phyloP scores from a whole-genome alignment of 2,797 vertebrate genomes.

The Melanotaenia pygmaea region DNA sequence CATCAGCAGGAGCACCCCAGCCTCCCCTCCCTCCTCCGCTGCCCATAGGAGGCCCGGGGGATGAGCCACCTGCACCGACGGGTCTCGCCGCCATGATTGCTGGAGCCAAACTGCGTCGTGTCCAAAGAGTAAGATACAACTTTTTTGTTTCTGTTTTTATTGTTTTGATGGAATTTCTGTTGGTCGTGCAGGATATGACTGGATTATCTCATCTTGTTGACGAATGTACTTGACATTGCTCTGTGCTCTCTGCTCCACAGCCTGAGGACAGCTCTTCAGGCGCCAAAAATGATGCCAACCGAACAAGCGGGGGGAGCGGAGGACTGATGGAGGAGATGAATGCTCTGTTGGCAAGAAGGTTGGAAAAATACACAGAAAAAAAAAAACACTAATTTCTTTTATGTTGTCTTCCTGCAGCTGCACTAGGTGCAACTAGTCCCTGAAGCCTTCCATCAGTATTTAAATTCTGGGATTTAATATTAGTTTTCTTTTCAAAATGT shows the following conservation, averaged over 20 bases:
- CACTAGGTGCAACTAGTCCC: not conserved
- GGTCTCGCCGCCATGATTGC: slow-evolving; percentile 96
- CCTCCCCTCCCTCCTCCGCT: slow-evolving; percentile 85
- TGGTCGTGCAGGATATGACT: not conserved
- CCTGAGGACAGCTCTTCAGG: slow-evolving; percentile 87
- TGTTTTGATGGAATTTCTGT: slow-evolving; percentile 13
- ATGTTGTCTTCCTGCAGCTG: not conserved
- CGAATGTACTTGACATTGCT: not conserved
- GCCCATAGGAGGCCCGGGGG: slow-evolving; percentile 71
- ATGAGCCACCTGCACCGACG: slow-evolving; percentile 84
- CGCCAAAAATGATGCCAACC: slow-evolving; percentile 91
- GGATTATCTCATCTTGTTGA: not conserved
- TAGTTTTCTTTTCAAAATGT: not conserved
- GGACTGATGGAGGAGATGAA: slow-evolving; percentile 99
- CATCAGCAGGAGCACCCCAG: slow-evolving; percentile 82
- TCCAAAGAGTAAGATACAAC: slow-evolving; percentile 87
- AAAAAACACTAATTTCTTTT: not conserved
- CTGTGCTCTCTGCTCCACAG: slow-evolving; percentile 68
- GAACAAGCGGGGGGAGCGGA: slow-evolving; percentile 92
- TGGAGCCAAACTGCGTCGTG: slow-evolving; percentile 96
- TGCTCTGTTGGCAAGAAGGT: slow-evolving; percentile 97
- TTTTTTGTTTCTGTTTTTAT: not conserved
- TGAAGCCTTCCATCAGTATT: slow-evolving; percentile 16
- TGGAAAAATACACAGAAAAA: slow-evolving; percentile 38
- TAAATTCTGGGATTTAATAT: slow-evolving; percentile 1